A percentile compares a stretch with the other conserved stretches of the same genome.
Evolutionary conservation across 2,888 invertebrate species (phyloP).

Genomic region (Orchesellides sinensis): DNA sequence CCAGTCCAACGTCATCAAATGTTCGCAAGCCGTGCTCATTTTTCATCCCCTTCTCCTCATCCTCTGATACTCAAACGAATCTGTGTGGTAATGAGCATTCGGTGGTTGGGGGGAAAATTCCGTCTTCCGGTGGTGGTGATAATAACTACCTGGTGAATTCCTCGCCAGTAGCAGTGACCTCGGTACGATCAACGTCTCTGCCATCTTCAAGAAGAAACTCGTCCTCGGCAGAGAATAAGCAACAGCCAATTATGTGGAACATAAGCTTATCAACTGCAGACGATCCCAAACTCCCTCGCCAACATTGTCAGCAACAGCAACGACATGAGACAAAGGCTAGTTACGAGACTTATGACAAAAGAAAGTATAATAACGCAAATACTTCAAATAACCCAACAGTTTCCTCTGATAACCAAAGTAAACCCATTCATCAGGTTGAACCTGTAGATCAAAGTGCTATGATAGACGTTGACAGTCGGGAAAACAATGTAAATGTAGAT

Average conservation of each 20-base stretch:
- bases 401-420: not conserved
- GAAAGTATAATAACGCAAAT: too few relatives aligned
- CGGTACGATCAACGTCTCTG: slow-evolving; percentile 34
- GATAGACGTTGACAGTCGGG: too few relatives aligned
- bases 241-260: slow-evolving; percentile 25
- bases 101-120: slow-evolving; percentile 12
- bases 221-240: not conserved
- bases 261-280: slow-evolving; percentile 1
- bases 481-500: slow-evolving; percentile 38
- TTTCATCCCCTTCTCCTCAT: slow-evolving; percentile 70
- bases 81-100: slow-evolving; percentile 12
- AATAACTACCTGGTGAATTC: slow-evolving; percentile 1
- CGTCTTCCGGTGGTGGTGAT: slow-evolving; percentile 16
- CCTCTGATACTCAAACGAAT: not conserved
- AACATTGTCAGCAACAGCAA: slow-evolving; percentile 3
- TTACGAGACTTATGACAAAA: too few relatives aligned
- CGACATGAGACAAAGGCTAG: slow-evolving; percentile 12
- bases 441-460: slow-evolving; percentile 14
- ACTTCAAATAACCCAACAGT: not conserved
- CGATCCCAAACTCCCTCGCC: not conserved
- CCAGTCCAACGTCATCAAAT: slow-evolving; percentile 29
- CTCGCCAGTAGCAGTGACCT: not conserved
- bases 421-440: not conserved
- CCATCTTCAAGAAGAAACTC: slow-evolving; percentile 54
- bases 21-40: slow-evolving; percentile 72